These are phyloP conservation scores for Phorcus lineatus DNA, from an alignment of 2,888 invertebrate genomes.

Conservation along the genomic window DNA sequence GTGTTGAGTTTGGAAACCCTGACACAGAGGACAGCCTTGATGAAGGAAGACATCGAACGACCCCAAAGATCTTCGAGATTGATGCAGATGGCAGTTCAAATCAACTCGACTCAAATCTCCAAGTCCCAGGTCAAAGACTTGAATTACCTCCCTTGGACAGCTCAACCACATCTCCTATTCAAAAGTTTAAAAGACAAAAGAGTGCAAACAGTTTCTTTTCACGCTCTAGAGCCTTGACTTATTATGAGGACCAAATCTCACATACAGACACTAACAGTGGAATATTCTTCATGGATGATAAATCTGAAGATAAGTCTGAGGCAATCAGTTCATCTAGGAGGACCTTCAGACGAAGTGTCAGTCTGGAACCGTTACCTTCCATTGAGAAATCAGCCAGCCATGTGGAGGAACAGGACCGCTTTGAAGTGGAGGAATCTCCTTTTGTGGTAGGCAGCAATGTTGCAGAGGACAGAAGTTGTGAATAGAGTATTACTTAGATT, in stretches of 20 bases:
- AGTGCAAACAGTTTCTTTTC: conserved; percentile 18
- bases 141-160: neutral
- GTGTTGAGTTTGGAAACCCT: conserved; percentile 17
- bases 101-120: neutral
- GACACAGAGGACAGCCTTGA: neutral
- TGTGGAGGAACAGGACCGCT: conserved; percentile 19
- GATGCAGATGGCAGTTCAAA: neutral
- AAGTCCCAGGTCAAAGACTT: neutral
- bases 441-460: conserved; percentile 35
- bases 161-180: neutral
- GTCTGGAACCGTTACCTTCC: conserved; percentile 51
- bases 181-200: neutral
- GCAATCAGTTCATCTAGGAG: neutral
- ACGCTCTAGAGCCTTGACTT: neutral
- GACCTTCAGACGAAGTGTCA: conserved; percentile 51
- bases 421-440: conserved; percentile 39
- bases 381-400: conserved; percentile 37
- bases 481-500: no score
- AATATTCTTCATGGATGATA: neutral
- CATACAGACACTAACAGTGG: neutral
- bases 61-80: neutral
- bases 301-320: neutral
- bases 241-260: neutral
- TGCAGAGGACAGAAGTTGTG: no score
- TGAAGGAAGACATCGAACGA: neutral